Evolutionary conservation across 2,888 invertebrate species (phyloP), one percentile per base, ranked within the genome.

Genomic region (Sussaba pulchella): DNA sequence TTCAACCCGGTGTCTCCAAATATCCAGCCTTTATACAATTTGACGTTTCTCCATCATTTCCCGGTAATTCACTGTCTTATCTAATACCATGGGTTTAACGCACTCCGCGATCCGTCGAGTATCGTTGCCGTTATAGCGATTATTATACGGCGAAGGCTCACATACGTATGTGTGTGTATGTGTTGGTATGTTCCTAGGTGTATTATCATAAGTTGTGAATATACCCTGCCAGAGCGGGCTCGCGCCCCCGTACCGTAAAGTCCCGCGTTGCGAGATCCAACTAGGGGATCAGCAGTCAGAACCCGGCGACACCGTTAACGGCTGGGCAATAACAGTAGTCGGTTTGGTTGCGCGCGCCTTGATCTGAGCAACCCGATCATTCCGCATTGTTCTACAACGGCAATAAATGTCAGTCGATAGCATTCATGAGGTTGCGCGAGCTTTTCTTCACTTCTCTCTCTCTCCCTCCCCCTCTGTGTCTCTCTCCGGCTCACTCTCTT

Each of bases 351-450:
- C n/a, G 50, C 39, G 66, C 72, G 43, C 76, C 50, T 19, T 83
- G 84, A 85, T 83, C 82, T 76, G 63, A 61, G 59, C 81, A 85
- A 85, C 86, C 83, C 64, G 72, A 81, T 81, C 69, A 87, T 83
- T 88, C 81, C 82, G 73, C 84, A 88, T 87, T 87, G 87, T 87
- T 88, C 85, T 85, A 85, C 86, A 84, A 59, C 73, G 77, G 79
- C 78, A 83, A 83, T 88, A 86, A 88, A 87, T 84, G 87, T 85
- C 87, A 85, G 79, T 72, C 77, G 70, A 69, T 78, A 73, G 84
- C 83, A 69, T 79, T 75, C 75, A 63, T 64, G 79, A 57, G 66
- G 59, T n/a, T 41, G 79, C 59, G 50, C 70, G 70, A 63, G 64
- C 70, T 75, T 79, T 70, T 61, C 64, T 64, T 39, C 41, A 41